Evolutionary conservation across 2,888 invertebrate species (phyloP).

Genomic region (Sinhomidia bicolor): DNA sequence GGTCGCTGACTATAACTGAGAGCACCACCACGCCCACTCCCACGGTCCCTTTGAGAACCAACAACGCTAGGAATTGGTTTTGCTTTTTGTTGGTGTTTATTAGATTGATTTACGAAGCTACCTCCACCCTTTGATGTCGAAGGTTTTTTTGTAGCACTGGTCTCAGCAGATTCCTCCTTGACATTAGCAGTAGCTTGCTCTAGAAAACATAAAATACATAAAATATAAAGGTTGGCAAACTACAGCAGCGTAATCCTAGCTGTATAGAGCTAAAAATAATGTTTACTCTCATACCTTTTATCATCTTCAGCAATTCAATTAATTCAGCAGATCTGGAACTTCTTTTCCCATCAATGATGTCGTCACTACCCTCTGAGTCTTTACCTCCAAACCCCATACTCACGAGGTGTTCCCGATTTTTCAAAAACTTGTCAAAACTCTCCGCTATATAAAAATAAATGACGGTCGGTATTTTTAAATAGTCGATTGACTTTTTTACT

Average conservation of each 20-base stretch:
- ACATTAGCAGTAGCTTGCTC: constrained; percentile 37
- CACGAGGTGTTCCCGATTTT: constrained; percentile 60
- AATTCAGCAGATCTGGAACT: constrained; percentile 58
- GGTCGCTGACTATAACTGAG: constrained; percentile 22
- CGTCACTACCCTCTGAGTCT: not conserved
- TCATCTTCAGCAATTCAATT: constrained; percentile 57
- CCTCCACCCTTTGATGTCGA: no score
- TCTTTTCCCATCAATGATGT: constrained; percentile 52
- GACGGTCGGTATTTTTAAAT: no score
- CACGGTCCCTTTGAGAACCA: not conserved
- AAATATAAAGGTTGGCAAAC: not conserved
- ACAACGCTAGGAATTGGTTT: constrained; percentile 51
- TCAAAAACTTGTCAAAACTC: constrained; percentile 48
- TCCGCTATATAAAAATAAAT: constrained; percentile 30
- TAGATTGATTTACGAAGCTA: no score
- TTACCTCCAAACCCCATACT: constrained; percentile 51
- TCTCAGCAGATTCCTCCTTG: not conserved
- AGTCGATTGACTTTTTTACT: no score
- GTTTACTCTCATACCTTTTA: constrained; percentile 31
- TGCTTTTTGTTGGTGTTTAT: not conserved
- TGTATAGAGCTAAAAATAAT: no score
- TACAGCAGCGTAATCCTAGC: not conserved
- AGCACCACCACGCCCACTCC: constrained; percentile 33
- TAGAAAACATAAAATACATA: not conserved
- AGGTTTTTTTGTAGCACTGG: not conserved